Percentiles rank a stretch among this genome's conserved stretches.
phyloP scores from a whole-genome alignment of 2,797 vertebrate genomes.

The Acipenser transmontanus region DNA sequence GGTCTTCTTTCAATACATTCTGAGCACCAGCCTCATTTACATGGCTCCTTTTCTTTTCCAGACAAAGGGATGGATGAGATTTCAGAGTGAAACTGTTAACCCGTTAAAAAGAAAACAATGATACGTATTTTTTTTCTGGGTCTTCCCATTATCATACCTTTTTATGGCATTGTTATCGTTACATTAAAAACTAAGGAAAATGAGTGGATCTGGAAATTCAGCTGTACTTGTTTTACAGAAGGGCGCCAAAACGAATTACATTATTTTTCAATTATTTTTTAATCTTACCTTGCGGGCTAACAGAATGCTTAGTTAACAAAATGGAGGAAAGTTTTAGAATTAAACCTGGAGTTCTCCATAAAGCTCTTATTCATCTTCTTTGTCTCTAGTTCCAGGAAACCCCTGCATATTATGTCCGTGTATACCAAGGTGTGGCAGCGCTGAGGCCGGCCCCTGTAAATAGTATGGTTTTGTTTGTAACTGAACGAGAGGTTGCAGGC shows the following conservation, averaged over 20 bases:
- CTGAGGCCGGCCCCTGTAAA: no score
- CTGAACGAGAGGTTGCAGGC: no score
- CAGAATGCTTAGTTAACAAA: not conserved
- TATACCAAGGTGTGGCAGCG: no score
- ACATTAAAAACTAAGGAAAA: not conserved
- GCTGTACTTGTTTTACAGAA: not conserved
- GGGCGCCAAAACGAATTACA: not conserved
- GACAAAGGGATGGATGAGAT: slow-evolving; percentile 40
- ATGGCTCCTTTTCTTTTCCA: slow-evolving; percentile 40
- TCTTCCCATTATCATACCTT: slow-evolving; percentile 40
- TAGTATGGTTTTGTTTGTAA: no score
- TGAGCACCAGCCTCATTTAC: slow-evolving; percentile 45
- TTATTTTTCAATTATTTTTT: not conserved
- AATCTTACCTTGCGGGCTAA: not conserved
- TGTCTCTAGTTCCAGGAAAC: no score
- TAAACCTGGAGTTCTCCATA: not conserved
- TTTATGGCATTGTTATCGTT: slow-evolving; percentile 5
- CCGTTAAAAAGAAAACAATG: slow-evolving; percentile 46
- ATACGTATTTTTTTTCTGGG: slow-evolving; percentile 40
- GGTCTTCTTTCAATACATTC: slow-evolving; percentile 47
- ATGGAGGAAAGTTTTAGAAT: not conserved
- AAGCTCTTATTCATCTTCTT: not conserved
- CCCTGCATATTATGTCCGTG: no score
- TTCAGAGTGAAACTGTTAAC: slow-evolving; percentile 42
- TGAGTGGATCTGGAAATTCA: not conserved